These are phyloP conservation scores for Hippocampus comes DNA, from an alignment of 2,113 vertebrate species.

Conservation along the genomic window DNA sequence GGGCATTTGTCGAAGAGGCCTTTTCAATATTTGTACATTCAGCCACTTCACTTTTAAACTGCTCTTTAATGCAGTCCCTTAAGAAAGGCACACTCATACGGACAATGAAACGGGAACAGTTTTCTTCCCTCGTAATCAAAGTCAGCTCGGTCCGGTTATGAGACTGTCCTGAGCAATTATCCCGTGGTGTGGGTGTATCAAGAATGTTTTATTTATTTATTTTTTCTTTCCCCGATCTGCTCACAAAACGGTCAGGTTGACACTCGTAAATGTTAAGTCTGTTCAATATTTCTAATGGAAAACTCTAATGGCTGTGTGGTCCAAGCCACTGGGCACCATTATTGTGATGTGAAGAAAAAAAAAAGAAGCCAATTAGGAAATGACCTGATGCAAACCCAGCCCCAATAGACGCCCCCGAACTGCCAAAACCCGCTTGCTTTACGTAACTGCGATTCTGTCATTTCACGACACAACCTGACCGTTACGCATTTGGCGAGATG, in stretches of 20 bases:
- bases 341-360: neutral
- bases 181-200: neutral
- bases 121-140: neutral
- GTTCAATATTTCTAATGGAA: neutral
- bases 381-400: neutral
- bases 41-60: neutral
- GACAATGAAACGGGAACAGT: neutral
- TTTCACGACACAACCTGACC: neutral
- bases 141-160: neutral
- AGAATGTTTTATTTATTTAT: neutral
- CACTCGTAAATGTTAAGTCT: neutral
- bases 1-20: slow-evolving; percentile 9
- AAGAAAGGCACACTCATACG: neutral
- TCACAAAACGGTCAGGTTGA: neutral
- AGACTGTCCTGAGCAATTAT: neutral
- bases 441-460: neutral
- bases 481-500: neutral
- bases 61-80: neutral
- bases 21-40: slow-evolving; percentile 5
- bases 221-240: neutral
- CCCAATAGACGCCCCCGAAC: neutral
- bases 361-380: neutral
- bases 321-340: neutral
- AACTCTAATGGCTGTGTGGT: neutral
- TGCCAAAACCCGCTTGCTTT: neutral